Evolutionary conservation across 2,113 vertebrate species (phyloP).

Genomic region (Mirounga angustirostris): DNA sequence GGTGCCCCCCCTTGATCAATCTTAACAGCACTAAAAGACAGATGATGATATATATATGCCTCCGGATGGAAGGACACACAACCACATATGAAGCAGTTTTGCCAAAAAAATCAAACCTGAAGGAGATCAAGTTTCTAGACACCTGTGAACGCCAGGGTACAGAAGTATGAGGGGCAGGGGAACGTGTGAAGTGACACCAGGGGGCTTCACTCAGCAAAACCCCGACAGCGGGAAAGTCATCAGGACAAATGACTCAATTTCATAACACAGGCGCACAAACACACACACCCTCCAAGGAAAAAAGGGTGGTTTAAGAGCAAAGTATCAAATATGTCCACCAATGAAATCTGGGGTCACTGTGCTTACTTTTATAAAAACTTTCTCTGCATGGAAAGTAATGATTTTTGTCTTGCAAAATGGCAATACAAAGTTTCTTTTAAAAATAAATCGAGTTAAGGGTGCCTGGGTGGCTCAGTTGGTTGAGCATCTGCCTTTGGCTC

Average conservation of each 20-base stretch:
- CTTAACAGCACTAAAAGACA: neutral
- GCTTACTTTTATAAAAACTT: conserved; percentile 19
- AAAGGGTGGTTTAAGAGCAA: neutral
- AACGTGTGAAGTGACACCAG: neutral
- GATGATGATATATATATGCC: neutral
- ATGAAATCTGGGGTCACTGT: neutral
- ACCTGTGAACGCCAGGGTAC: neutral
- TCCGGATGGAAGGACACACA: neutral
- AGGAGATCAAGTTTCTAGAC: neutral
- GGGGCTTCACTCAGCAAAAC: neutral
- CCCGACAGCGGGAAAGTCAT: neutral
- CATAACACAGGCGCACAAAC: neutral
- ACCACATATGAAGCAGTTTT: neutral
- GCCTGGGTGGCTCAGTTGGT: neutral
- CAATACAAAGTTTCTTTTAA: neutral
- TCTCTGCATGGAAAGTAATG: neutral
- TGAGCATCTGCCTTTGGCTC: neutral
- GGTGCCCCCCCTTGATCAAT: neutral
- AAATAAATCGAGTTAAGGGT: neutral
- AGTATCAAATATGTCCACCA: neutral
- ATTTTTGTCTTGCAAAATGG: neutral
- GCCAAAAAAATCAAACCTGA: neutral
- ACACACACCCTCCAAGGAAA: neutral
- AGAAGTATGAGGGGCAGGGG: neutral
- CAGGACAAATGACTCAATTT: neutral